A percentile compares a stretch with the other conserved stretches of the same genome.
Conservation (phyloP, 2,888 invertebrate species). For the Drosophila imparisetae region DNA sequence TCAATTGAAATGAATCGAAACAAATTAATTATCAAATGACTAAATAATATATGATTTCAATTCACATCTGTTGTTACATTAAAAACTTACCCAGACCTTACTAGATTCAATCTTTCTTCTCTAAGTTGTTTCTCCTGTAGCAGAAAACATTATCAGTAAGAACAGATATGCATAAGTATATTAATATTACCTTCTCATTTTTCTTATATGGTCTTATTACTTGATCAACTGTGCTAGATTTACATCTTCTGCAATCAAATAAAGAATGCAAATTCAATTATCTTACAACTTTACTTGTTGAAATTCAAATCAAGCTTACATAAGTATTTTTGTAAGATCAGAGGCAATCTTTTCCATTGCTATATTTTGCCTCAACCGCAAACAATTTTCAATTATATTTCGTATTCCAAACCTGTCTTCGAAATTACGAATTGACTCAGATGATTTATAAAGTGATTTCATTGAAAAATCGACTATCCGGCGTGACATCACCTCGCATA, state of each 20-base stretch:
- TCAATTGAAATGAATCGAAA: not conserved
- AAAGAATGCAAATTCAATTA: not conserved
- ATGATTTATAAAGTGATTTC: fast-evolving
- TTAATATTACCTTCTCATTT: not conserved
- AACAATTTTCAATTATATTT: not conserved
- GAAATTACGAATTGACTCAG: not conserved
- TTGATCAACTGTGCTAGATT: not conserved
- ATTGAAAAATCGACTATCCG: not conserved
- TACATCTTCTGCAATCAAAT: not conserved
- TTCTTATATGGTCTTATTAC: not conserved
- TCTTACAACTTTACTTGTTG: not conserved
- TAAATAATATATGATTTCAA: not conserved
- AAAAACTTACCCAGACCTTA: not conserved
- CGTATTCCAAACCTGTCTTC: too few species aligned
- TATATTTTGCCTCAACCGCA: not conserved
- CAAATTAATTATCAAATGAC: not conserved
- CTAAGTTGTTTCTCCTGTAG: not conserved
- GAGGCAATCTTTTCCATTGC: not conserved
- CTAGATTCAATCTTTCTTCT: not conserved
- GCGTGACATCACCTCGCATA: too few species aligned
- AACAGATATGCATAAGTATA: not conserved
- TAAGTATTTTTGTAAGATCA: not conserved
- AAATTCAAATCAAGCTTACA: not conserved
- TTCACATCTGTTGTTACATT: not conserved
- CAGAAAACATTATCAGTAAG: not conserved